phyloP scores from a whole-genome alignment of 2,113 vertebrate species.

The Apus apus region DNA sequence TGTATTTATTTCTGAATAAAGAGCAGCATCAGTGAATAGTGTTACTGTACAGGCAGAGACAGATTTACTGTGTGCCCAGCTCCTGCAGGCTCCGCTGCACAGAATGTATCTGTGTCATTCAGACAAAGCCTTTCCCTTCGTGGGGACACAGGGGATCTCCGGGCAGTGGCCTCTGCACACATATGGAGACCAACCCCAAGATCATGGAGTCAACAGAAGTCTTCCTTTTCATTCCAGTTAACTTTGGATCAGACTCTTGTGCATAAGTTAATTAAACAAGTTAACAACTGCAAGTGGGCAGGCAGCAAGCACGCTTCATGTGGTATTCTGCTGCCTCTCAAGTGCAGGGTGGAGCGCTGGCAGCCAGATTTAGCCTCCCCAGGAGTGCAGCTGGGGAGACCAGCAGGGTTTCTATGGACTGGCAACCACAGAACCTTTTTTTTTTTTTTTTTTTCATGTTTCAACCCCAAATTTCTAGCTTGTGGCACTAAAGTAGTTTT shows the following conservation, averaged over 20 bases:
- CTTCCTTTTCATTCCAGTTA: neutral
- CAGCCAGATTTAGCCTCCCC: constrained; percentile 38
- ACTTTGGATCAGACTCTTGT: neutral
- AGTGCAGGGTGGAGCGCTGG: constrained; percentile 23
- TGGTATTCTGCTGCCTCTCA: neutral
- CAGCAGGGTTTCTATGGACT: neutral
- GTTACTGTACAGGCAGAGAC: constrained; percentile 34
- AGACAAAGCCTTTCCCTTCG: constrained; percentile 2
- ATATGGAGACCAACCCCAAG: neutral
- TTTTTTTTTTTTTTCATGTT: constrained; percentile 5
- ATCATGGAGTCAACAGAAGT: neutral
- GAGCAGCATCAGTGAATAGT: constrained; percentile 33
- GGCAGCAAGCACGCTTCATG: neutral
- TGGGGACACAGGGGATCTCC: neutral
- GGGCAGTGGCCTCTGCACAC: neutral
- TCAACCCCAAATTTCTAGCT: constrained; percentile 30
- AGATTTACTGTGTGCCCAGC: constrained; percentile 27
- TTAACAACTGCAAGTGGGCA: constrained; percentile 24
- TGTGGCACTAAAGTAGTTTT: constrained; percentile 24
- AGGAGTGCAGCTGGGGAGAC: neutral
- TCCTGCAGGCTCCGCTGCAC: constrained; percentile 25
- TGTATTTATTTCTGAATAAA: constrained; percentile 42
- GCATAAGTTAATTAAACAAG: neutral
- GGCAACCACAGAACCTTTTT: neutral
- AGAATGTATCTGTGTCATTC: neutral